These are phyloP conservation scores for Danaus melanippus DNA, from an alignment of 1,140 invertebrate species.

Conservation along the genomic window DNA sequence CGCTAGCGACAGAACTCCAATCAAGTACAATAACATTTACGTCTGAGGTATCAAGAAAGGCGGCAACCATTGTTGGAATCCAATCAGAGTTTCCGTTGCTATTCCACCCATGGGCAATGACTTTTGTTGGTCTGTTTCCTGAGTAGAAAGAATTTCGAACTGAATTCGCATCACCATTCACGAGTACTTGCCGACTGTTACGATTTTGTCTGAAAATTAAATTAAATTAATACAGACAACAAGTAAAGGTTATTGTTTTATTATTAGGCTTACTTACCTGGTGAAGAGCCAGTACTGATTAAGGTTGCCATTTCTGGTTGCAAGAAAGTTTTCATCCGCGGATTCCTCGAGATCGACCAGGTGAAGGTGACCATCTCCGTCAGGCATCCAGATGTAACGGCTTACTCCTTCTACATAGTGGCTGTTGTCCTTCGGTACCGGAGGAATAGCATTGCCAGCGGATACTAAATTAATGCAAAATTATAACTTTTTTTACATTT, in stretches of 20 bases:
- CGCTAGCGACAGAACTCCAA: constrained; percentile 34
- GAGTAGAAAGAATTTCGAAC: constrained; percentile 40
- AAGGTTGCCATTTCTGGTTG: constrained; percentile 34
- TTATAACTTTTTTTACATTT: no score
- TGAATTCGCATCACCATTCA: constrained; percentile 28
- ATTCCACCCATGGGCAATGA: constrained; percentile 54
- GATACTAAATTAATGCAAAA: constrained; percentile 25
- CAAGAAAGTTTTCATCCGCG: constrained; percentile 18
- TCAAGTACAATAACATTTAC: constrained; percentile 73
- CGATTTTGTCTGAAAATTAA: constrained; percentile 34
- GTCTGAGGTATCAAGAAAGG: constrained; percentile 58
- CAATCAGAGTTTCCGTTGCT: constrained; percentile 35
- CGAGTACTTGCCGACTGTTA: constrained; percentile 28
- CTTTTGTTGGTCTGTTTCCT: constrained; percentile 23
- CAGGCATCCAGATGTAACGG: constrained; percentile 52
- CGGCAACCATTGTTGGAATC: constrained; percentile 36
- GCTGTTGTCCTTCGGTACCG: constrained; percentile 44
- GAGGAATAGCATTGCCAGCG: constrained; percentile 24
- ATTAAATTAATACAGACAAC: not conserved
- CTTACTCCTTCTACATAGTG: constrained; percentile 52
- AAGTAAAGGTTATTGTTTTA: not conserved
- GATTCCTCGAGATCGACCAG: constrained; percentile 45
- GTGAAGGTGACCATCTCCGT: constrained; percentile 32
- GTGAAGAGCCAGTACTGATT: constrained; percentile 52
- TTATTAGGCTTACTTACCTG: constrained; percentile 24